phyloP scores from a whole-genome alignment of 2,888 invertebrate species.

The Scaptomyza parva region DNA sequence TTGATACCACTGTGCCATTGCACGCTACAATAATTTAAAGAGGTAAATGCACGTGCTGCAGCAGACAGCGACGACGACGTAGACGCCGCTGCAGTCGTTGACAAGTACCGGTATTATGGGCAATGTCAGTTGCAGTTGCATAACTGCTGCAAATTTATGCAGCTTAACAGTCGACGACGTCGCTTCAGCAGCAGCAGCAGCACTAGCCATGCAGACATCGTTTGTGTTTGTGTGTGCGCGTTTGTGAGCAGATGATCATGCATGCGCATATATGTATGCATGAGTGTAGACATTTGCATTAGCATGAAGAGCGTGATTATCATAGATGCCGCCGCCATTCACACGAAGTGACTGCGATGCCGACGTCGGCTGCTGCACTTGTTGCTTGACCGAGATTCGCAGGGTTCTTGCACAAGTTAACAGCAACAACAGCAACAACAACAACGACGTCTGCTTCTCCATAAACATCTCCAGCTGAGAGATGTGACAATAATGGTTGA shows the following conservation, averaged over 20 bases:
- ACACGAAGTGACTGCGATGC: slow-evolving; percentile 25
- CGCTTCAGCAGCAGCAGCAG: slow-evolving; percentile 15
- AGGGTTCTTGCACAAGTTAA: slow-evolving; percentile 50
- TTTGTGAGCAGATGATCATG: background rate
- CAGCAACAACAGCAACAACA: slow-evolving; percentile 8
- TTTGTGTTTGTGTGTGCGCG: background rate
- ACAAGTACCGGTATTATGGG: slow-evolving; percentile 74
- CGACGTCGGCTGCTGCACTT: slow-evolving; percentile 65
- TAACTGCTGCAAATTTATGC: slow-evolving; percentile 72
- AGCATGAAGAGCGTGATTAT: slow-evolving; percentile 54
- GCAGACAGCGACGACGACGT: slow-evolving; percentile 10
- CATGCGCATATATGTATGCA: background rate
- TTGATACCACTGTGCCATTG: slow-evolving; percentile 54
- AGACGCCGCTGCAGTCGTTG: slow-evolving; percentile 42
- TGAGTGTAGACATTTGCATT: slow-evolving; percentile 21
- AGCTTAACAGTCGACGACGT: slow-evolving; percentile 34
- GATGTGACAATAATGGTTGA: slow-evolving; percentile 52
- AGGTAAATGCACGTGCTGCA: slow-evolving; percentile 72
- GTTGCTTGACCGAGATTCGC: slow-evolving; percentile 74
- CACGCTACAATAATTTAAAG: slow-evolving; percentile 67
- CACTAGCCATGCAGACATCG: background rate
- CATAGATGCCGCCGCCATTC: slow-evolving; percentile 49
- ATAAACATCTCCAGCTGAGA: slow-evolving; percentile 29
- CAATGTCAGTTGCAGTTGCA: slow-evolving; percentile 70
- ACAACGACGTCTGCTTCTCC: slow-evolving; percentile 14